phyloP scores from a whole-genome alignment of 1,140 invertebrate genomes.

The Oncopodura yosiiana region DNA sequence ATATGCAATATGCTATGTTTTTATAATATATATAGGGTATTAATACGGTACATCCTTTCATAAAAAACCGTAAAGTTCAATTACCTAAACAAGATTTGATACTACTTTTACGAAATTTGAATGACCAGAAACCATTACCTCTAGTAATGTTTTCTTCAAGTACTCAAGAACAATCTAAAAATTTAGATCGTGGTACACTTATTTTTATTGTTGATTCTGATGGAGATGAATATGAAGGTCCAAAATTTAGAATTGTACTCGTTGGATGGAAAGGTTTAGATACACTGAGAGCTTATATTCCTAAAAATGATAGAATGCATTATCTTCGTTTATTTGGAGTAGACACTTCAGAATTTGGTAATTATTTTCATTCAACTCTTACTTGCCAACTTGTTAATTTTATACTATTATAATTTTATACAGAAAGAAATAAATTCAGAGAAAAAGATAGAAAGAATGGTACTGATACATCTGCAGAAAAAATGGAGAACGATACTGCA shows the following conservation, averaged over 20 bases:
- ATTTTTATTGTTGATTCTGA: slow-evolving; percentile 51
- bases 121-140: slow-evolving; percentile 60
- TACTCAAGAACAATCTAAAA: slow-evolving; percentile 50
- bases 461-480: too few species aligned
- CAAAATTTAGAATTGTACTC: slow-evolving; percentile 53
- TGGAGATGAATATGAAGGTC: slow-evolving; percentile 36
- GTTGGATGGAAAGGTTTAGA: slow-evolving; percentile 85
- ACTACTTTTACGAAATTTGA: slow-evolving; percentile 61
- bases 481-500: too few species aligned
- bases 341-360: slow-evolving; percentile 68
- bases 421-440: slow-evolving; percentile 21
- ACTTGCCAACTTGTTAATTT: not conserved
- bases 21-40: slow-evolving; percentile 34
- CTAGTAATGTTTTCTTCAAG: slow-evolving; percentile 51
- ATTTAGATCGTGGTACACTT: slow-evolving; percentile 63
- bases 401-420: not conserved
- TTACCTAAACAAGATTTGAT: slow-evolving; percentile 68
- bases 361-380: not conserved
- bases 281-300: slow-evolving; percentile 75
- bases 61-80: slow-evolving; percentile 47
- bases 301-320: slow-evolving; percentile 70
- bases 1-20: slow-evolving; percentile 9
- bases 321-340: slow-evolving; percentile 70
- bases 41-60: slow-evolving; percentile 36
- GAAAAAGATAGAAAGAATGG: too few species aligned